These are phyloP conservation scores for Siphamia tubifer DNA, from an alignment of 2,113 vertebrate genomes.

Conservation along the genomic window DNA sequence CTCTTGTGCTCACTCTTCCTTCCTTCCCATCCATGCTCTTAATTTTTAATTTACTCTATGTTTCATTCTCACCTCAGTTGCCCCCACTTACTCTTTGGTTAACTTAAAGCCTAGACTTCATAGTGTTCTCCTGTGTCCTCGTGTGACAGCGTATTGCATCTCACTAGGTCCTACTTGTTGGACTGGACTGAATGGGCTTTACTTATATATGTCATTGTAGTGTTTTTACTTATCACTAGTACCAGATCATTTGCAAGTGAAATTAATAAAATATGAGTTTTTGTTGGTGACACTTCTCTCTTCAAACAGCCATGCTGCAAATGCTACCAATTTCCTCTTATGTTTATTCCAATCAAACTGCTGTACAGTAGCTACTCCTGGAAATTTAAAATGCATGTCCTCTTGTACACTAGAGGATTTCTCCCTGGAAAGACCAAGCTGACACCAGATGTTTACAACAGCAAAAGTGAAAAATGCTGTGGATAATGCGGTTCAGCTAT, in stretches of 20 bases:
- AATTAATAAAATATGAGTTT: not conserved
- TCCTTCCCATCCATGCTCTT: not conserved
- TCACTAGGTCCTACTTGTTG: not conserved
- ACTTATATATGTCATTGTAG: not conserved
- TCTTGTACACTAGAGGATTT: not conserved
- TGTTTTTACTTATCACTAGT: not conserved
- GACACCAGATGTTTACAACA: slow-evolving; percentile 20
- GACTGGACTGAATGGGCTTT: not conserved
- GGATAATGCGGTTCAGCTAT: not conserved
- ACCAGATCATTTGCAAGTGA: not conserved
- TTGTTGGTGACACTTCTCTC: not conserved
- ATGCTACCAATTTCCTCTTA: not conserved
- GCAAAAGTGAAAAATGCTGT: slow-evolving; percentile 1
- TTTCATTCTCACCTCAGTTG: slow-evolving; percentile 44
- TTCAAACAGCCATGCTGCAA: not conserved
- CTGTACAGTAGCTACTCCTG: not conserved
- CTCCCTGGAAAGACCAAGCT: slow-evolving; percentile 12
- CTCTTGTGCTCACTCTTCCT: not conserved
- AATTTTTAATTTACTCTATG: slow-evolving; percentile 43
- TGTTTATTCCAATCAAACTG: slow-evolving; percentile 32
- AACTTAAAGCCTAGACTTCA: slow-evolving; percentile 24
- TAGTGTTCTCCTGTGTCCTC: not conserved
- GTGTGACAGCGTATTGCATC: not conserved
- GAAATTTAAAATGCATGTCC: slow-evolving; percentile 39
- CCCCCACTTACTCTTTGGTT: slow-evolving; percentile 35